phyloP scores from a whole-genome alignment of 1,140 invertebrate genomes.

The Galleria mellonella region DNA sequence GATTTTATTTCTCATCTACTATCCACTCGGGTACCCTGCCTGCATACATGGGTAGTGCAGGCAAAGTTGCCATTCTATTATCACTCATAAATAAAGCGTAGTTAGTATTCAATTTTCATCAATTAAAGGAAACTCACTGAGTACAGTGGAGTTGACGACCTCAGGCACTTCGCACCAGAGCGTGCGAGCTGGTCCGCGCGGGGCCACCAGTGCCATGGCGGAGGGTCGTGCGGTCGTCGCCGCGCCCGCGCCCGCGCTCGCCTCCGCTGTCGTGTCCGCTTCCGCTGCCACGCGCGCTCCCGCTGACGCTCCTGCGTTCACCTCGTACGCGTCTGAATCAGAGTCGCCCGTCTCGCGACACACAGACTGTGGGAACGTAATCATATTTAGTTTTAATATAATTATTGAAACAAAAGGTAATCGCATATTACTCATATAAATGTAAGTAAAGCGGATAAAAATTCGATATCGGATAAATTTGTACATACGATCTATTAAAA shows the following conservation, averaged over 20 bases:
- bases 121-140: too few species aligned
- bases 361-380: constrained; percentile 65
- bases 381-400: neutral
- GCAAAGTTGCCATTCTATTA: too few species aligned
- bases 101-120: too few species aligned
- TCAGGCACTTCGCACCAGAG: constrained; percentile 97
- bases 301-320: constrained; percentile 31
- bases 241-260: constrained; percentile 1
- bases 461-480: too few species aligned
- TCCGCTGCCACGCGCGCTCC: constrained; percentile 11
- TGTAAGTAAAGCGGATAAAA: too few species aligned
- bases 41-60: too few species aligned
- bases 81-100: too few species aligned
- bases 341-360: constrained; percentile 78
- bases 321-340: constrained; percentile 88
- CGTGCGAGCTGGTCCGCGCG: constrained; percentile 82
- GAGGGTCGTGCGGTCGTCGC: constrained; percentile 60
- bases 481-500: too few species aligned
- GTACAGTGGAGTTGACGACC: constrained; percentile 84
- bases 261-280: constrained; percentile 10
- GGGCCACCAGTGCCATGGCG: constrained; percentile 80
- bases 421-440: too few species aligned
- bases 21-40: too few species aligned
- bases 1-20: too few species aligned
- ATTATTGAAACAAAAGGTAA: too few species aligned